Conservation (phyloP, 2,888 invertebrate genomes). For the Stegana nigrithorax region DNA sequence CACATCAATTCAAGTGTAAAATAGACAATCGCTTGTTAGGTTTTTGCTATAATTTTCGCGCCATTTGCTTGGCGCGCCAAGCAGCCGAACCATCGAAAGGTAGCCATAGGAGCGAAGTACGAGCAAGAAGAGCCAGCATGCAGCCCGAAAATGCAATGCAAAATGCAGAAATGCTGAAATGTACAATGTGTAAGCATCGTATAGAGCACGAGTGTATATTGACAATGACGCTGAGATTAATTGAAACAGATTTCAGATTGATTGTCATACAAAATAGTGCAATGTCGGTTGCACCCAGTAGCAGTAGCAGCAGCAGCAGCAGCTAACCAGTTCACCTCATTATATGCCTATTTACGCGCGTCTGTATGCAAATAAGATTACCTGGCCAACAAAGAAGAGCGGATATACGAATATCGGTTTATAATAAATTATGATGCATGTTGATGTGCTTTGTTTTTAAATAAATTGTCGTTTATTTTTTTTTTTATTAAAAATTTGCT, state of each 20-base stretch:
- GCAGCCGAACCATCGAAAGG: conserved; percentile 28
- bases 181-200: too few species aligned
- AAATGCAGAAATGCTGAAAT: conserved; percentile 61
- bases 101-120: conserved; percentile 4
- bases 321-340: conserved; percentile 23
- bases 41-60: conserved; percentile 61
- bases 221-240: conserved; percentile 65
- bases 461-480: not conserved
- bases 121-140: conserved; percentile 30
- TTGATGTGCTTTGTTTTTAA: conserved; percentile 31
- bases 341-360: conserved; percentile 22
- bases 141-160: conserved; percentile 18
- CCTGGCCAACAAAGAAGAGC: conserved; percentile 38
- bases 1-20: conserved; percentile 62
- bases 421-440: conserved; percentile 54
- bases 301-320: too few species aligned
- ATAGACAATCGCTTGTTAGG: conserved; percentile 60
- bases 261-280: conserved; percentile 37
- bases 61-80: conserved; percentile 44
- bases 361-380: conserved; percentile 42
- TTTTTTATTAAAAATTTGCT: conserved; percentile 50
- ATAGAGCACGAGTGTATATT: too few species aligned
- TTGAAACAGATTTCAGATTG: conserved; percentile 66
- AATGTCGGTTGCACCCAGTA: not conserved
- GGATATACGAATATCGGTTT: conserved; percentile 14